Evolutionary conservation across 2,797 vertebrate genomes (phyloP).

Genomic region (Linurgus olivaceus): DNA sequence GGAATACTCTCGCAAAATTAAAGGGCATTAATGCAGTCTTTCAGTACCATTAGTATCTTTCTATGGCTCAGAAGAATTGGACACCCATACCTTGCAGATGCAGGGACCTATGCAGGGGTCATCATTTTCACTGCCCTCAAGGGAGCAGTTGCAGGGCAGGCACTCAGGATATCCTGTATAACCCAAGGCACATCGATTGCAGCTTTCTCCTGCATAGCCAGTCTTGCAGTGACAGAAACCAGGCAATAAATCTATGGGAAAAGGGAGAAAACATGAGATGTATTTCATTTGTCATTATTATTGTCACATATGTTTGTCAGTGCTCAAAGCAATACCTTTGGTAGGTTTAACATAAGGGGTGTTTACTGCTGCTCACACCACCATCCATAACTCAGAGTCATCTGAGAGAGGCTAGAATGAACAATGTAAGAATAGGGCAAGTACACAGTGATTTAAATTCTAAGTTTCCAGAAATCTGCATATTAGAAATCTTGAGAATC

Average conservation of each 20-base stretch:
- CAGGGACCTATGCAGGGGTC: conserved; percentile 91
- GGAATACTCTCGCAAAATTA: background rate
- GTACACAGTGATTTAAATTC: background rate
- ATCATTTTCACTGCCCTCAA: conserved; percentile 85
- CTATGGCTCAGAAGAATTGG: background rate
- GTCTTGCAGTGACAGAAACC: conserved; percentile 92
- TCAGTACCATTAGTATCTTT: background rate
- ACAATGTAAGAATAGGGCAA: background rate
- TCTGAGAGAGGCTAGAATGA: background rate
- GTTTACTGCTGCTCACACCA: background rate
- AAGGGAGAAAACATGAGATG: background rate
- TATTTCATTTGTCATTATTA: background rate
- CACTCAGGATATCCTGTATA: conserved; percentile 88
- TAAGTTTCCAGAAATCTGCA: background rate
- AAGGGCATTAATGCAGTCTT: background rate
- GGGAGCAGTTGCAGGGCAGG: conserved; percentile 86
- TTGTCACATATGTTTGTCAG: background rate
- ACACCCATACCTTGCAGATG: conserved; percentile 86
- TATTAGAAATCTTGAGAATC: background rate
- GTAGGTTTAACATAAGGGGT: background rate
- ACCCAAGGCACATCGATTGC: conserved; percentile 87
- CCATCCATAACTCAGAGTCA: background rate
- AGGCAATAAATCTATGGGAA: conserved; percentile 78
- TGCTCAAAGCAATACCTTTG: background rate
- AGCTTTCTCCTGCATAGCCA: conserved; percentile 87